phyloP scores from a whole-genome alignment of 2,113 vertebrate species.

The Procavia capensis region DNA sequence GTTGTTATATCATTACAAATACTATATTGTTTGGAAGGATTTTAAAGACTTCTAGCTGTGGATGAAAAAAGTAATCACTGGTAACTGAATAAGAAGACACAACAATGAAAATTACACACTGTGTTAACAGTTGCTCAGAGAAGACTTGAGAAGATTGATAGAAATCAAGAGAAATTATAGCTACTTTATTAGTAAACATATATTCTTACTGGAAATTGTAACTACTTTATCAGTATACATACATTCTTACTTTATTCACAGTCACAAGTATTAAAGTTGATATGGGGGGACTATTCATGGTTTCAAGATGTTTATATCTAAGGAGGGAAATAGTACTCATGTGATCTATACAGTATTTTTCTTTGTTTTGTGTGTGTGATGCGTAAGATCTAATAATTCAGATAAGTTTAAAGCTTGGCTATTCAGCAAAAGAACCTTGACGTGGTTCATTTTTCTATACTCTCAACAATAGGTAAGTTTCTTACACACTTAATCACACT shows the following conservation, averaged over 20 bases:
- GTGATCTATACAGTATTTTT: not conserved
- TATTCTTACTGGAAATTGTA: not conserved
- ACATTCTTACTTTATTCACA: too few relatives aligned
- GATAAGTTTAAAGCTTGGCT: not conserved
- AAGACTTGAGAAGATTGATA: not conserved
- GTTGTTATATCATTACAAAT: not conserved
- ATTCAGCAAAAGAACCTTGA: not conserved
- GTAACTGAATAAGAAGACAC: not conserved
- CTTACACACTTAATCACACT: not conserved
- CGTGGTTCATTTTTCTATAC: not conserved
- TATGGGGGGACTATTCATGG: not conserved
- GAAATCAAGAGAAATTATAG: not conserved
- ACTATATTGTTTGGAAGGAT: not conserved
- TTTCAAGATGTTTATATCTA: not conserved
- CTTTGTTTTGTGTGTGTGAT: not conserved
- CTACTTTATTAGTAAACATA: not conserved
- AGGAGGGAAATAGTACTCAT: not conserved
- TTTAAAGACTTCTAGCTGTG: constrained; percentile 10
- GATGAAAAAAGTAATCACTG: not conserved
- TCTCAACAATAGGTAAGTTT: not conserved
- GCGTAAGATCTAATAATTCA: not conserved
- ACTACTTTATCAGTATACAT: not conserved
- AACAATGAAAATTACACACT: not conserved
- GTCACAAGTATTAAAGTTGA: not conserved
- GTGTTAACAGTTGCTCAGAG: not conserved